phyloP scores from a whole-genome alignment of 2,888 invertebrate species.

The Cordilura impudica region DNA sequence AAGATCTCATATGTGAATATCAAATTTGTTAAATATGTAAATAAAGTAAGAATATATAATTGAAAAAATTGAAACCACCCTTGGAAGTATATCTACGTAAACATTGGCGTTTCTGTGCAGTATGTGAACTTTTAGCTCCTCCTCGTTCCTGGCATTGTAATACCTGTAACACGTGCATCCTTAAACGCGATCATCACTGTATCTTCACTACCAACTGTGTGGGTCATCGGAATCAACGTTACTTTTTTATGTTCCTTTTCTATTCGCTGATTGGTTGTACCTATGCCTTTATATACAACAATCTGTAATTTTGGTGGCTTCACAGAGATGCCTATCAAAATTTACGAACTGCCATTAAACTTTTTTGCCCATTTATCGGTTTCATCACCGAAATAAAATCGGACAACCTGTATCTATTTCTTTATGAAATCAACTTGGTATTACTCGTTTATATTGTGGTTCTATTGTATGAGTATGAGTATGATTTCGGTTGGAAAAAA shows the following conservation, averaged over 20 bases:
- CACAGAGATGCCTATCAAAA: constrained; percentile 72
- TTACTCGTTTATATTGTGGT: constrained; percentile 84
- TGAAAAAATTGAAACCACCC: constrained; percentile 74
- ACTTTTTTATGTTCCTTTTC: constrained; percentile 87
- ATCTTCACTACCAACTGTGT: constrained; percentile 93
- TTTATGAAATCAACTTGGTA: constrained; percentile 84
- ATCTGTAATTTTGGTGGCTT: constrained; percentile 81
- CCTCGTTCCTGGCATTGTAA: constrained; percentile 95
- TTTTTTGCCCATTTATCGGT: constrained; percentile 87
- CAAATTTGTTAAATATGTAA: too few species aligned
- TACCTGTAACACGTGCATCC: constrained; percentile 88
- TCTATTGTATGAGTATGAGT: constrained; percentile 81
- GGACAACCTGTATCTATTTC: constrained; percentile 84
- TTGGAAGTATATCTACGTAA: constrained; percentile 74
- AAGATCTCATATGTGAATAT: too few species aligned
- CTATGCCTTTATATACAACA: constrained; percentile 85
- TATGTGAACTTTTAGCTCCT: constrained; percentile 86
- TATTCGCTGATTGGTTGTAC: constrained; percentile 86
- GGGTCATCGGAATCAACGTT: constrained; percentile 91
- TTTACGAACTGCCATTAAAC: constrained; percentile 81
- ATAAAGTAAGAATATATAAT: too few species aligned
- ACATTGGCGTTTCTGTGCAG: constrained; percentile 86
- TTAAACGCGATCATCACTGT: constrained; percentile 92
- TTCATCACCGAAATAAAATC: constrained; percentile 83
- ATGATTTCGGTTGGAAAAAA: constrained; percentile 84